Evolutionary conservation across 2,113 vertebrate species (phyloP), one percentile per base, ranked within the genome.

Genomic region (Pteronura brasiliensis): DNA sequence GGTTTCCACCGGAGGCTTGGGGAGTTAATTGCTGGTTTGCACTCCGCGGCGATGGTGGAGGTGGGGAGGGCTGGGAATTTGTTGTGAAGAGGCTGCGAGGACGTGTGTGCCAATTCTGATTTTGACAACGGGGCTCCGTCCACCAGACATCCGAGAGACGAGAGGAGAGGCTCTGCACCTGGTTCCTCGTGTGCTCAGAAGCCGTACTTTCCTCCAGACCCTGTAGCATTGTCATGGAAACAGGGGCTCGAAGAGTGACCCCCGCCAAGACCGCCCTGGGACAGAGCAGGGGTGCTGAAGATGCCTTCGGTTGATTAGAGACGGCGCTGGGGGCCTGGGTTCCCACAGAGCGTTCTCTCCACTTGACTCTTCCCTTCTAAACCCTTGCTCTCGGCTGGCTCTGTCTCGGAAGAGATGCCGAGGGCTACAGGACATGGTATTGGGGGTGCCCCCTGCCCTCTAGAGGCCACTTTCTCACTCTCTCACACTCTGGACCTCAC

Each of bases 11-110:
- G 44, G 96, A 93, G 97, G 93, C 63, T 59, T 52, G 72, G 81
- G 84, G 85, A 97, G 97, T 90, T 98, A 81, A 98, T 97, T 93
- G 80, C 86, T 0, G 0, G 93, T 17, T 55, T 11, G 2, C 29
- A 2, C 49, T 11, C 74, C 10, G 85, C 81, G 59, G 6, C 0
- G 21, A 3, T 18, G 29, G 47, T 52, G 0, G 63, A 13, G 13
- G 27, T 6, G 63, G 81, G 44, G 12, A 21, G 36, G 49, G 67
- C 86, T 6, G 77, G 92, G 65, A 18, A 44, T 25, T 14, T 0
- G 44, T 47, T 2, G 57, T 72, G n/a, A 87, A 14, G 83, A 31
- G 0, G 74, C 61, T 1, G 47, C 0, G 67, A 25, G 12, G 12
- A 21, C 3, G 15, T 5, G 13, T 0, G 0, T 42, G 92, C 49